These are phyloP conservation scores for Amphipoea lucens DNA, from an alignment of 2,888 invertebrate genomes.

Conservation along the genomic window DNA sequence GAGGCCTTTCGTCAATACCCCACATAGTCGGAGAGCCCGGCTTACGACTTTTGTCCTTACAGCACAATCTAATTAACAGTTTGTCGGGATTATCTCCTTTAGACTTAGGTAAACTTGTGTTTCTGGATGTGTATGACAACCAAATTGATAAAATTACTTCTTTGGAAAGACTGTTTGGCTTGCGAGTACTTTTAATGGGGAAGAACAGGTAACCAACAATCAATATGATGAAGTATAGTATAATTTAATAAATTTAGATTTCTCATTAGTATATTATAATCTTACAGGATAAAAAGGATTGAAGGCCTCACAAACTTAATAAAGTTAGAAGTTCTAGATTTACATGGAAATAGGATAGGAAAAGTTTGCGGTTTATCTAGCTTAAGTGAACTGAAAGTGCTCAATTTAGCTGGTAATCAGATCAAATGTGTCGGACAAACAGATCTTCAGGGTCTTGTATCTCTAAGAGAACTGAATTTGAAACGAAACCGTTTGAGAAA, in stretches of 20 bases:
- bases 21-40: constrained; percentile 95
- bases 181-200: constrained; percentile 96
- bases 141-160: constrained; percentile 96
- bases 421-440: constrained; percentile 93
- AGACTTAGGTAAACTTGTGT: constrained; percentile 94
- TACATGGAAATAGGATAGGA: constrained; percentile 97
- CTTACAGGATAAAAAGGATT: constrained; percentile 93
- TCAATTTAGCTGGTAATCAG: constrained; percentile 98
- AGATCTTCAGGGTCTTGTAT: constrained; percentile 94
- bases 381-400: constrained; percentile 95
- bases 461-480: constrained; percentile 96
- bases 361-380: constrained; percentile 93
- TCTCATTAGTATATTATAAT: constrained; percentile 1
- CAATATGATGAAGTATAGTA: not conserved
- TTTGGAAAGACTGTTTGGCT: constrained; percentile 93
- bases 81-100: constrained; percentile 91
- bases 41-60: constrained; percentile 95
- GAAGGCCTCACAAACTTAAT: constrained; percentile 93
- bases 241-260: no score
- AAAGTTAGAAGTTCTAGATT: constrained; percentile 96
- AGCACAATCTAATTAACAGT: constrained; percentile 96
- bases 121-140: constrained; percentile 98
- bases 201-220: constrained; percentile 93
- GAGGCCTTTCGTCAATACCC: constrained; percentile 95
- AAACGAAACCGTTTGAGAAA: constrained; percentile 95